Evolutionary conservation across 2,113 vertebrate species (phyloP).

Genomic region (Dissostichus mawsoni): DNA sequence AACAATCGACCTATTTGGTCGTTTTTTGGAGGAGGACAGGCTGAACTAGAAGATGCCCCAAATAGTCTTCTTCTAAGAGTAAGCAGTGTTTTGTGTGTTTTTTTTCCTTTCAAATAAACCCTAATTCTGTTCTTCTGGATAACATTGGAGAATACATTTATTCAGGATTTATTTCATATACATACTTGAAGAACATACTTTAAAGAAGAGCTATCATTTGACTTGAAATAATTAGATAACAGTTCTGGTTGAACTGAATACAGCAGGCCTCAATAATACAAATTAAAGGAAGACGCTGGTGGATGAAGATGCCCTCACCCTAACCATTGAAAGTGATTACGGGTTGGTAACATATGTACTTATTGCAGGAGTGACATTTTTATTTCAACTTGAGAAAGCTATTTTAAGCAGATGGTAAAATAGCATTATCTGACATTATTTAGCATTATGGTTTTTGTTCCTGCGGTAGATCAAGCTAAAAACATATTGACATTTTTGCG

Average conservation of each 20-base stretch:
- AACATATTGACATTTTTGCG: neutral
- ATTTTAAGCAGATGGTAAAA: too few relatives aligned
- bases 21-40: too few relatives aligned
- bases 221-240: neutral
- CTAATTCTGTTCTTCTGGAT: neutral
- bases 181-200: neutral
- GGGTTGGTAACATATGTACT: neutral
- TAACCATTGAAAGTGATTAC: neutral
- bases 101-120: neutral
- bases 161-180: neutral
- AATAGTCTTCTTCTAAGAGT: accelerated
- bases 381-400: too few relatives aligned
- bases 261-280: neutral
- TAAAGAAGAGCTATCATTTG: neutral
- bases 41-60: neutral
- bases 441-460: neutral
- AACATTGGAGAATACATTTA: neutral
- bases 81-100: neutral
- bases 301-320: too few relatives aligned
- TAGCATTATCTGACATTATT: too few relatives aligned
- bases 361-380: neutral
- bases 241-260: neutral
- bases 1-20: too few relatives aligned
- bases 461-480: neutral
- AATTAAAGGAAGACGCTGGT: too few relatives aligned